Percentiles rank a stretch among this genome's conserved stretches.
These are phyloP conservation scores for Hermaeophaga mercurialis DNA, from an alignment of 2,888 invertebrate genomes.

Conservation along the genomic window DNA sequence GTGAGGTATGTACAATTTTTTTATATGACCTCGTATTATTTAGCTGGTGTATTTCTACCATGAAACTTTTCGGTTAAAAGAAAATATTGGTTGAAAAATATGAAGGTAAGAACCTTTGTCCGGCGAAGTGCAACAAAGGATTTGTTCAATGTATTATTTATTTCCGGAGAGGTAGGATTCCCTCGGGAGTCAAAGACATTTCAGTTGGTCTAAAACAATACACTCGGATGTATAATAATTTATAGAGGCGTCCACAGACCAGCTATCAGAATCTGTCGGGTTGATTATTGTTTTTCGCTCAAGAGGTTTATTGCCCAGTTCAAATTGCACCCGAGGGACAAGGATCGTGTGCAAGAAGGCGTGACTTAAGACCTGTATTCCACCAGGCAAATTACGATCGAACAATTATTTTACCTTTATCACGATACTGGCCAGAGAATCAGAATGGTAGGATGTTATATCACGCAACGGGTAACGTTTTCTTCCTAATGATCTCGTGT, in stretches of 20 bases:
- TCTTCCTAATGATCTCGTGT: slow-evolving; percentile 36
- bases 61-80: no score
- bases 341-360: slow-evolving; percentile 45
- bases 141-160: not conserved
- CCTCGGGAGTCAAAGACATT: slow-evolving; percentile 17
- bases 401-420: slow-evolving; percentile 48
- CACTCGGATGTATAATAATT: slow-evolving; percentile 15
- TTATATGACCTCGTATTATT: no score
- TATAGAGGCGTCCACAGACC: slow-evolving; percentile 23
- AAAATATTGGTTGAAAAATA: no score
- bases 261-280: slow-evolving; percentile 33
- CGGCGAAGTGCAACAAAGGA: no score
- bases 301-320: slow-evolving; percentile 30
- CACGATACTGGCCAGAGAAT: slow-evolving; percentile 45
- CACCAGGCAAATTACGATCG: slow-evolving; percentile 42
- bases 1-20: no score
- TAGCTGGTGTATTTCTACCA: no score
- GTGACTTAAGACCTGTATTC: slow-evolving; percentile 40
- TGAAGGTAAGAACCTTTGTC: no score
- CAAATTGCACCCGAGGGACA: slow-evolving; percentile 43
- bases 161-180: slow-evolving; percentile 5
- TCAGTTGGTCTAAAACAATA: slow-evolving; percentile 23
- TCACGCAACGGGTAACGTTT: slow-evolving; percentile 46
- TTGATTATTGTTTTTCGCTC: slow-evolving; percentile 40
- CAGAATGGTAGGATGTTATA: slow-evolving; percentile 44